Evolutionary conservation across 2,888 invertebrate species (phyloP).

Genomic region (Meandrusa payeni): DNA sequence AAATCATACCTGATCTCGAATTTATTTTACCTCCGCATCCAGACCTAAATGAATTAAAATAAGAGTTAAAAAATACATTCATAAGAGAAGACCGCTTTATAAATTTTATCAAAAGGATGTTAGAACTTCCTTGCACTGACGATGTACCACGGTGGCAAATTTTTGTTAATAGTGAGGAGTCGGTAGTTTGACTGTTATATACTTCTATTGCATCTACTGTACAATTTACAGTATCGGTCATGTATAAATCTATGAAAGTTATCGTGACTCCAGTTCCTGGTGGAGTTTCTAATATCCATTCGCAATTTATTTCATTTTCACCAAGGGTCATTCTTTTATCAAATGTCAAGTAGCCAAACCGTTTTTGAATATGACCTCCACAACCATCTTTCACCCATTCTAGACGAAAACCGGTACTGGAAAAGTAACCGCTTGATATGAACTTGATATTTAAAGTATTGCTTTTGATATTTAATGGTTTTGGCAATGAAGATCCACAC

Average conservation of each 20-base stretch:
- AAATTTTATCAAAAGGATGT: conserved; percentile 86
- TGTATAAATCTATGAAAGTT: conserved; percentile 82
- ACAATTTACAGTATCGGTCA: conserved; percentile 81
- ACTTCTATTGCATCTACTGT: conserved; percentile 82
- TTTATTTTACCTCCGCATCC: conserved; percentile 89
- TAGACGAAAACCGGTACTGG: conserved; percentile 86
- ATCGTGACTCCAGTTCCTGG: conserved; percentile 85
- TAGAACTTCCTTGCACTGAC: conserved; percentile 82
- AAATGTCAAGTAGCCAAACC: conserved; percentile 79
- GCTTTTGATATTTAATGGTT: conserved; percentile 76
- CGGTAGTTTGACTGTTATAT: conserved; percentile 83
- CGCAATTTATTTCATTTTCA: conserved; percentile 81
- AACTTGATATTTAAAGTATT: conserved; percentile 84
- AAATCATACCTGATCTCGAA: conserved; percentile 83
- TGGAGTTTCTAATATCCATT: conserved; percentile 87
- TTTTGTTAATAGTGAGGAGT: conserved; percentile 78
- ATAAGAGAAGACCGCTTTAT: conserved; percentile 72
- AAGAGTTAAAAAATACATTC: conserved; percentile 84
- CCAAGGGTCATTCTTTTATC: conserved; percentile 82
- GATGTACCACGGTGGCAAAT: conserved; percentile 80
- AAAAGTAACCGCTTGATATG: conserved; percentile 76
- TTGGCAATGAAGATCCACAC: conserved; percentile 74
- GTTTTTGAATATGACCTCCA: conserved; percentile 83
- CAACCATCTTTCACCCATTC: conserved; percentile 91
- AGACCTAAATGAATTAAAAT: conserved; percentile 46